Base-by-base conservation (phyloP, 2,888 invertebrate genomes). In the Lepidochrysops patricia region DNA sequence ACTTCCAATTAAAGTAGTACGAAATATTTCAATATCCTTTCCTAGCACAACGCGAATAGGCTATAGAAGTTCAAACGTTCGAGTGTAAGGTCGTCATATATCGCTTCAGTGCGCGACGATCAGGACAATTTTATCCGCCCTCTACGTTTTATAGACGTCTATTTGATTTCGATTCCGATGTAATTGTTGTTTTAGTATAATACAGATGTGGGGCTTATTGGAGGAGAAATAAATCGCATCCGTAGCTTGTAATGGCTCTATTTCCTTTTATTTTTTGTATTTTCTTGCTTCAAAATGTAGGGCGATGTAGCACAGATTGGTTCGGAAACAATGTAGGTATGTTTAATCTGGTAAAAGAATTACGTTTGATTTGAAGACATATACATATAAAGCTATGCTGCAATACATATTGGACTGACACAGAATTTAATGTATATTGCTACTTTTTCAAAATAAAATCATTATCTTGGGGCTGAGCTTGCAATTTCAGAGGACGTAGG, bases 241-340 rank as follows among this genome's bases (percentile, higher is more conserved):
- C 43, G 43, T 19, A 43, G 43, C 52, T n/a, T 4, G 52, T 52
- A 52, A 29, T 52, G 26, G 52, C 6, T 52, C 26, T 35, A 50
- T 54, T 67, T 64, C 58, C 59, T 60, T 62, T 63, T 43, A 2
- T 19, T 43, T 19, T 43, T 43, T 3, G 19, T 43, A 12, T 43
- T 43, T 43, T 19, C 43, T 43, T 43, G 43, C 43, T 19, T 37
- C 19, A 9, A 43, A 15, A 9, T 29, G 7, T 29, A 9, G 29
- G 29, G 29, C 29, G 29, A 5, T 29, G 29, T 29, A 15, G 15
- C 37, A 9, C 4, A 43, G 23, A 19, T 23, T 43, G 3, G 43
- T 12, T 19, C 19, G 23, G 4, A n/a, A n/a, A 29, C 29, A 9
- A 29, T 6, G 9, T 29, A 7, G 6, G 6, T 7, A 7, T 29